Conservation (phyloP, 2,888 invertebrate genomes). For the Sylvicola fuscatus region DNA sequence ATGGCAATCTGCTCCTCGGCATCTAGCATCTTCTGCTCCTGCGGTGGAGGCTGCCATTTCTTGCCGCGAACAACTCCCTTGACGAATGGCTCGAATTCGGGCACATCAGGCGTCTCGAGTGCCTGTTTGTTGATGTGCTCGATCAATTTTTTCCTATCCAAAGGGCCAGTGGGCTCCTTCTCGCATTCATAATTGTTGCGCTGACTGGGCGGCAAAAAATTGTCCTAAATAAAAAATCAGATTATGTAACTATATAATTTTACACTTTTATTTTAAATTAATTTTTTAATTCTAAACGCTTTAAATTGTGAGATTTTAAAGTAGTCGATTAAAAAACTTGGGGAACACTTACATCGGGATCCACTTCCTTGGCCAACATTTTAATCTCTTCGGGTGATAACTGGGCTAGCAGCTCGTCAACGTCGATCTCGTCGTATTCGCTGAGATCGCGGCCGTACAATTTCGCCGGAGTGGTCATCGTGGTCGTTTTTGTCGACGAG, state of each 20-base stretch:
- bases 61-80: constrained; percentile 81
- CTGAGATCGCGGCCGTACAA: constrained; percentile 77
- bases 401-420: constrained; percentile 84
- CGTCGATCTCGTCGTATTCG: constrained; percentile 85
- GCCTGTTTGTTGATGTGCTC: constrained; percentile 97
- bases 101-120: constrained; percentile 92
- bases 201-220: constrained; percentile 88
- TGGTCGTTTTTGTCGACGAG: constrained; percentile 70
- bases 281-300: too few relatives aligned
- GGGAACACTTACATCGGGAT: constrained; percentile 84
- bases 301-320: constrained; percentile 3
- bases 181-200: constrained; percentile 91
- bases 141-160: constrained; percentile 85
- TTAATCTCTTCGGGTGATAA: constrained; percentile 90
- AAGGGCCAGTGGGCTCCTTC: constrained; percentile 88
- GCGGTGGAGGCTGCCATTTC: constrained; percentile 71
- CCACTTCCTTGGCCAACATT: constrained; percentile 94
- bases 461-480: constrained; percentile 76
- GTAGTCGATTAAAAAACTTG: constrained; percentile 3
- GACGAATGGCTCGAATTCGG: constrained; percentile 85
- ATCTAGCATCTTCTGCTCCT: constrained; percentile 47
- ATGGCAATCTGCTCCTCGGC: constrained; percentile 84
- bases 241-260: constrained; percentile 1
- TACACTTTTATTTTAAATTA: background rate
- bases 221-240: constrained; percentile 44